These are phyloP conservation scores for Hemithea aestivaria DNA, from an alignment of 2,888 invertebrate genomes.

Conservation along the genomic window DNA sequence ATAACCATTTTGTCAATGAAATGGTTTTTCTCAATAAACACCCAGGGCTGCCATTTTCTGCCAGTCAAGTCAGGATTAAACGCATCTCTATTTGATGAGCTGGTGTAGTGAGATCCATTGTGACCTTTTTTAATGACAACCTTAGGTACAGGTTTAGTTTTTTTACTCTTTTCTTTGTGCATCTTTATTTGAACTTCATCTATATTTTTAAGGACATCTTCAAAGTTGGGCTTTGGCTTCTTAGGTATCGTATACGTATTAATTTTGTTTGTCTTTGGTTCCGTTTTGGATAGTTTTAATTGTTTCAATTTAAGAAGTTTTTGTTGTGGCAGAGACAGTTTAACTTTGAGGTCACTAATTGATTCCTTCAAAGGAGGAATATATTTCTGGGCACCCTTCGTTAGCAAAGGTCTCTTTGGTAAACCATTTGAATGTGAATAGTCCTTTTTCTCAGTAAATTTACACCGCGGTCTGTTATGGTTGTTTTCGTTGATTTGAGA, in stretches of 20 bases:
- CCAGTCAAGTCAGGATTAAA: conserved; percentile 71
- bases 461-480: conserved; percentile 46
- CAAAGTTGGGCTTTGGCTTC: conserved; percentile 71
- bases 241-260: conserved; percentile 44
- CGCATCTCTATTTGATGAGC: conserved; percentile 46
- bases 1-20: conserved; percentile 71
- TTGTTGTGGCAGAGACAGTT: conserved; percentile 65
- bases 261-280: conserved; percentile 48
- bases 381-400: conserved; percentile 75
- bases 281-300: conserved; percentile 59
- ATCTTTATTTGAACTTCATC: conserved; percentile 69
- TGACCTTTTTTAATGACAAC: conserved; percentile 71
- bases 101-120: conserved; percentile 72
- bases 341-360: conserved; percentile 62
- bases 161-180: conserved; percentile 63
- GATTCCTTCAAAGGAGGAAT: conserved; percentile 68
- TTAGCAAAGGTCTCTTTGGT: conserved; percentile 55
- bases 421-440: conserved; percentile 45
- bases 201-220: conserved; percentile 74
- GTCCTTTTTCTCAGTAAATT: conserved; percentile 58
- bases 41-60: conserved; percentile 76
- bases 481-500: conserved; percentile 55
- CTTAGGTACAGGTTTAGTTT: conserved; percentile 64
- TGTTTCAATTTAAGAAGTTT: conserved; percentile 64
- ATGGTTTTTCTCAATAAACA: conserved; percentile 64